Evolutionary conservation across 2,888 invertebrate species (phyloP).

Genomic region (Lepas anatifera): DNA sequence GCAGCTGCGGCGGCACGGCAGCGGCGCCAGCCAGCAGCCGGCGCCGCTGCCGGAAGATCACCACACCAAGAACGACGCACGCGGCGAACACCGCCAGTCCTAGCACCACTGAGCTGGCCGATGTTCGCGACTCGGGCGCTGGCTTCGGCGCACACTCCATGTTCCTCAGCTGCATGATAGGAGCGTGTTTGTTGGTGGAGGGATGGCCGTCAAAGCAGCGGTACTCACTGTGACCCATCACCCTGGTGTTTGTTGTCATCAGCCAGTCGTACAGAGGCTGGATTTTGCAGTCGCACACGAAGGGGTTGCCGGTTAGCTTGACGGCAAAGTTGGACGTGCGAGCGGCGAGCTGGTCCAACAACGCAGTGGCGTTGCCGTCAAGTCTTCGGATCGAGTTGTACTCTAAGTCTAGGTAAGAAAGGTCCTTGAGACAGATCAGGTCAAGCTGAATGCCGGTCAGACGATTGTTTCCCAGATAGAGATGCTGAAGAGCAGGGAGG

Average conservation of each 20-base stretch:
- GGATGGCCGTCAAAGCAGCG: not conserved
- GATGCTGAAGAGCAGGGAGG: conserved; percentile 49
- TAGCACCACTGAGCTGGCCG: too few relatives aligned
- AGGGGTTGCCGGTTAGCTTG: conserved; percentile 53
- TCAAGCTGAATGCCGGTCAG: conserved; percentile 45
- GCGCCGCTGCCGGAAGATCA: too few relatives aligned
- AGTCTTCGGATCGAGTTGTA: conserved; percentile 28
- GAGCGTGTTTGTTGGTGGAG: too few relatives aligned
- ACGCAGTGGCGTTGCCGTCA: conserved; percentile 28
- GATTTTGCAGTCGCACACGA: conserved; percentile 47
- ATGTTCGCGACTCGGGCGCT: too few relatives aligned
- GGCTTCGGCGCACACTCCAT: too few relatives aligned
- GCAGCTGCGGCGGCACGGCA: not conserved
- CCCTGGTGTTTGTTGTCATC: conserved; percentile 44
- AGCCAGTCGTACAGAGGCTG: conserved; percentile 51
- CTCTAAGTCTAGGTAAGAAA: conserved; percentile 55
- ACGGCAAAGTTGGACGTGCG: conserved; percentile 41
- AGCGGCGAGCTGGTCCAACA: too few relatives aligned
- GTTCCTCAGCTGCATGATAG: too few relatives aligned
- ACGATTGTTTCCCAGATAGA: conserved; percentile 50
- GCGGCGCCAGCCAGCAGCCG: too few relatives aligned
- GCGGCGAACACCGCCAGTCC: too few relatives aligned
- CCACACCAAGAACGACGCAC: too few relatives aligned
- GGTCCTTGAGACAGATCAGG: conserved; percentile 49
- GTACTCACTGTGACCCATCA: conserved; percentile 29